A percentile compares a stretch with the other conserved stretches of the same genome.
phyloP scores from a whole-genome alignment of 2,113 vertebrate species.

The Amia ocellicauda region DNA sequence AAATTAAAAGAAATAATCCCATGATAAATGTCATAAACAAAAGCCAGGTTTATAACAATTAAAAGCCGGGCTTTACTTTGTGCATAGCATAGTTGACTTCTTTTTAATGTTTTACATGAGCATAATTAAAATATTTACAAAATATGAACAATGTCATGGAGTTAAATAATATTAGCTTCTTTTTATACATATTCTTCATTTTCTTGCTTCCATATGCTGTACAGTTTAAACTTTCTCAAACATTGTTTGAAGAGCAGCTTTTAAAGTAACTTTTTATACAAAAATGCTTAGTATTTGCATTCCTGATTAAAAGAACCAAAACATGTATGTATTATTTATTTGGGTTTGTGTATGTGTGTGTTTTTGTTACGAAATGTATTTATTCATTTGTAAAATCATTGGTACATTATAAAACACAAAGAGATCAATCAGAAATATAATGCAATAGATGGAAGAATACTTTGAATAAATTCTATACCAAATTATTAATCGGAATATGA shows the following conservation, averaged over 20 bases:
- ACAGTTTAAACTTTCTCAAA: background rate
- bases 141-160: constrained; percentile 55
- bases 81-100: constrained; percentile 21
- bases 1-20: background rate
- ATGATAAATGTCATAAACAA: background rate
- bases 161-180: constrained; percentile 53
- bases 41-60: background rate
- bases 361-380: background rate
- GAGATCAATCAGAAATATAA: too few species aligned
- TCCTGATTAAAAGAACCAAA: background rate
- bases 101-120: constrained; percentile 42
- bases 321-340: background rate
- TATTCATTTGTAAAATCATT: background rate
- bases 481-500: too few species aligned
- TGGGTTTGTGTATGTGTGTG: background rate
- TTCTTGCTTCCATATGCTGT: background rate
- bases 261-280: background rate
- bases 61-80: background rate
- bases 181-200: background rate
- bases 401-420: too few species aligned
- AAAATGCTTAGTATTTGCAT: background rate
- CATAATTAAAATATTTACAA: constrained; percentile 82
- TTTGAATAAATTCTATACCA: too few species aligned
- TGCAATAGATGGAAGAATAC: too few species aligned
- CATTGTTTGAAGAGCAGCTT: background rate